Conservation (phyloP, 2,113 vertebrate species). For the Hypanus sabinus region DNA sequence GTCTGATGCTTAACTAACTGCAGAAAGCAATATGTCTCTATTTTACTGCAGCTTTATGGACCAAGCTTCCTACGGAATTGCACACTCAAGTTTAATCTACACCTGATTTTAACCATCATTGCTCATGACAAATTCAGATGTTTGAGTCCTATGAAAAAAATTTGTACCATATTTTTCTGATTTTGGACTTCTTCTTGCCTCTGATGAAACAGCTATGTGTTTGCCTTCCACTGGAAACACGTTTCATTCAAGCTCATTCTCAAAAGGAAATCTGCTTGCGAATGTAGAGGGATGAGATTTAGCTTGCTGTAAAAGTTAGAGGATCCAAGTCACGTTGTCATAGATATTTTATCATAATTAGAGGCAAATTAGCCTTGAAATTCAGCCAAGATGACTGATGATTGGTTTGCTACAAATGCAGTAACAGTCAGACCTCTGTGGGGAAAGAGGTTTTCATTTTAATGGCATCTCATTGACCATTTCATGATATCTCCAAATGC, state of each 20-base stretch:
- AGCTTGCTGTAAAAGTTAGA: background rate
- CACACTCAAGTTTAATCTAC: background rate
- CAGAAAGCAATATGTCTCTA: conserved; percentile 20
- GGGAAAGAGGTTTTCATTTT: no score
- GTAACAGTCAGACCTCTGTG: no score
- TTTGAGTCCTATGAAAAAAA: background rate
- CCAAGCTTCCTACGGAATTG: background rate
- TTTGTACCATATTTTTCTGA: background rate
- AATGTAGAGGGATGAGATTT: background rate
- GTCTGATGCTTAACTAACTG: background rate
- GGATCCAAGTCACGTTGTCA: background rate
- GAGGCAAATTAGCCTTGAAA: background rate
- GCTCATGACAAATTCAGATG: background rate
- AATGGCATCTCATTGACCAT: no score
- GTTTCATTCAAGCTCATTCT: no score
- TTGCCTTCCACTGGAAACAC: no score
- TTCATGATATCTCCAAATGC: no score
- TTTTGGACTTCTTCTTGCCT: background rate
- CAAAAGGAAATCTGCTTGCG: no score
- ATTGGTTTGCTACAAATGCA: background rate
- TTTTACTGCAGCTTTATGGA: background rate
- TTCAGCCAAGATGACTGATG: background rate
- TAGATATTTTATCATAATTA: background rate
- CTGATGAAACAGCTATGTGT: background rate
- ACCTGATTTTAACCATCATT: background rate